phyloP scores from a whole-genome alignment of 2,797 vertebrate species.

The Luscinia megarhynchos region DNA sequence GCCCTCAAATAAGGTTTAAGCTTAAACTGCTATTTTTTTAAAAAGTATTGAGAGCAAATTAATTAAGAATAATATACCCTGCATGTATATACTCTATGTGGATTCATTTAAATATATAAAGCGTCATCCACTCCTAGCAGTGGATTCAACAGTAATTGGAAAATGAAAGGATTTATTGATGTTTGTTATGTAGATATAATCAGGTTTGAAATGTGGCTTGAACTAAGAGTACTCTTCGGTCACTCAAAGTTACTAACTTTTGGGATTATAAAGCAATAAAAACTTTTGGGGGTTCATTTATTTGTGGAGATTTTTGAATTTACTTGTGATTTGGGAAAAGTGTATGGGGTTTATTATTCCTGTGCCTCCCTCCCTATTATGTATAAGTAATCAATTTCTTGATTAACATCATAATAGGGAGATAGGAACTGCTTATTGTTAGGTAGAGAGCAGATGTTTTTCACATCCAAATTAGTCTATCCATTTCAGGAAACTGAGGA shows the following conservation, averaged over 20 bases:
- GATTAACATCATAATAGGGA: not conserved
- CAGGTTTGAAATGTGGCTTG: not conserved
- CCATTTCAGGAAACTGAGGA: not conserved
- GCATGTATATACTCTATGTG: not conserved
- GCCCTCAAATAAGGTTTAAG: not conserved
- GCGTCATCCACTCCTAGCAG: not conserved
- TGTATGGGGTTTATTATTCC: not conserved
- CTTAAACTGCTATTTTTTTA: not conserved
- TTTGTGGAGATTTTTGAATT: not conserved
- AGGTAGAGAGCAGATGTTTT: not conserved
- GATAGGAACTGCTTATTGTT: not conserved
- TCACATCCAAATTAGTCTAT: not conserved
- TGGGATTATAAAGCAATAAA: not conserved
- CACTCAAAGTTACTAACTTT: not conserved
- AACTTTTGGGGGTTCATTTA: fast-evolving
- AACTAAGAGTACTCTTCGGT: not conserved
- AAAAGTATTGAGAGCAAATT: not conserved
- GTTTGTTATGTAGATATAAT: not conserved
- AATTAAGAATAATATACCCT: not conserved
- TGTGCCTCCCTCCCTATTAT: not conserved
- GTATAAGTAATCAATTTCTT: not conserved
- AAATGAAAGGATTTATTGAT: not conserved
- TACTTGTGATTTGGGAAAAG: not conserved
- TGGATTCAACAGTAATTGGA: not conserved
- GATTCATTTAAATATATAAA: not conserved